Evolutionary conservation across 2,797 vertebrate species (phyloP).

Genomic region (Rhinophrynus dorsalis): DNA sequence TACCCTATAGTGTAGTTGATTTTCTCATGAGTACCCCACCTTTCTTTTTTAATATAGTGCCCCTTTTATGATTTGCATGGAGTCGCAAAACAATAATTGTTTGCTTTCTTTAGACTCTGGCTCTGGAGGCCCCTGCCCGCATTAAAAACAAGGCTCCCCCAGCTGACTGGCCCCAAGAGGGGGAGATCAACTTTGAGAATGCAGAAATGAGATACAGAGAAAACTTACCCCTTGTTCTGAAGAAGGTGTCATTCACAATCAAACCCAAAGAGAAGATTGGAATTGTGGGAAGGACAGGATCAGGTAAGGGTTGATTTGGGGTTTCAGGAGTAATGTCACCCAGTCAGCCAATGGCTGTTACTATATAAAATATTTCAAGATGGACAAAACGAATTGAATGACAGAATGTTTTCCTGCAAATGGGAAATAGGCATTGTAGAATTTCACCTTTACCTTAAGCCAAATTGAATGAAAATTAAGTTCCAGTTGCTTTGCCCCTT

Average conservation of each 20-base stretch:
- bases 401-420: too few relatives aligned
- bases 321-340: too few relatives aligned
- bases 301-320: too few relatives aligned
- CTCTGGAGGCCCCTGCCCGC: slow-evolving; percentile 87
- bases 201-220: slow-evolving; percentile 89
- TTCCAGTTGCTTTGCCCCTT: too few relatives aligned
- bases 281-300: slow-evolving; percentile 89
- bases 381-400: too few relatives aligned
- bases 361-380: too few relatives aligned
- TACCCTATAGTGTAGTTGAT: too few relatives aligned
- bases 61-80: neutral
- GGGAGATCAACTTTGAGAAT: slow-evolving; percentile 82
- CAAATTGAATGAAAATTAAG: too few relatives aligned
- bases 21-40: too few relatives aligned
- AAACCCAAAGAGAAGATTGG: slow-evolving; percentile 90
- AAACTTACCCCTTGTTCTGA: slow-evolving; percentile 86
- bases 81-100: neutral
- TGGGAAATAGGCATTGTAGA: too few relatives aligned
- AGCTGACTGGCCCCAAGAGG: slow-evolving; percentile 82
- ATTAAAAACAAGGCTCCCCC: slow-evolving; percentile 84
- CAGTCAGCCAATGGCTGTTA: too few relatives aligned
- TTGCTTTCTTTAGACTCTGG: slow-evolving; percentile 68
- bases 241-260: slow-evolving; percentile 87
- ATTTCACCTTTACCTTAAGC: too few relatives aligned
- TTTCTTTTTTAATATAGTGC: neutral